These are phyloP conservation scores for Aurelia aurita complex sp. Pacific DNA, from an alignment of 30 jellyfish, hydroid and myxozoan genomes.

Conservation along the genomic window DNA sequence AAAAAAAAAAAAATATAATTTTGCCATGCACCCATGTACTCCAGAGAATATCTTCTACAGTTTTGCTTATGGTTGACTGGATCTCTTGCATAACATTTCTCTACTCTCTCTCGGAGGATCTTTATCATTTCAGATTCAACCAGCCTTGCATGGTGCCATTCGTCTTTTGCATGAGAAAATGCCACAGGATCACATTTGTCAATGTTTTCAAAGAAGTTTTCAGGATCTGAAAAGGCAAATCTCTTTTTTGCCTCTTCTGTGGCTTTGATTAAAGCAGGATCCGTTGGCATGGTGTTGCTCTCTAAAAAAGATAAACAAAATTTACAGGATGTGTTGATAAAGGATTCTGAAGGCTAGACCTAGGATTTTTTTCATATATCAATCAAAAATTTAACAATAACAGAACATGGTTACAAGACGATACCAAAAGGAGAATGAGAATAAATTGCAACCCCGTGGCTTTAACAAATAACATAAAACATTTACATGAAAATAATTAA, in stretches of 20 bases:
- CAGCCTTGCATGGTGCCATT: conserved; percentile 63
- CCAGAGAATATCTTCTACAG: conserved; percentile 68
- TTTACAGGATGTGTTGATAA: too few species aligned
- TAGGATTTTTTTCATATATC: too few species aligned
- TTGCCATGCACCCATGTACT: conserved; percentile 81
- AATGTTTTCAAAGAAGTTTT: conserved; percentile 63
- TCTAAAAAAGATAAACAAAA: too few species aligned
- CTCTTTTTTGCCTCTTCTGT: conserved; percentile 48
- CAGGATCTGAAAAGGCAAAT: conserved; percentile 60
- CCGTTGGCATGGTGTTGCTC: background rate
- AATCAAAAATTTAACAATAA: too few species aligned
- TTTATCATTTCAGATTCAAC: conserved; percentile 87
- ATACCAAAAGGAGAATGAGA: too few species aligned
- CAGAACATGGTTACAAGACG: too few species aligned
- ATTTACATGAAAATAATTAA: too few species aligned
- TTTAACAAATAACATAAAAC: too few species aligned
- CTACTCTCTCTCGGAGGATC: conserved; percentile 62
- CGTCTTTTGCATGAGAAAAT: conserved; percentile 67
- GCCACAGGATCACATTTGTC: conserved; percentile 78
- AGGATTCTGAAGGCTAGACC: too few species aligned
- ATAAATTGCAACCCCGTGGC: too few species aligned
- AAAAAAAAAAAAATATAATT: conserved; percentile 17
- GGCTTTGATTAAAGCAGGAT: conserved; percentile 47
- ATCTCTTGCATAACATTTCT: conserved; percentile 70
- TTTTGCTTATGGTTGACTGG: conserved; percentile 78